Percentiles rank a stretch among this genome's conserved stretches.
These are phyloP conservation scores for Oithona nana DNA, from an alignment of 2,888 invertebrate genomes.

Conservation along the genomic window DNA sequence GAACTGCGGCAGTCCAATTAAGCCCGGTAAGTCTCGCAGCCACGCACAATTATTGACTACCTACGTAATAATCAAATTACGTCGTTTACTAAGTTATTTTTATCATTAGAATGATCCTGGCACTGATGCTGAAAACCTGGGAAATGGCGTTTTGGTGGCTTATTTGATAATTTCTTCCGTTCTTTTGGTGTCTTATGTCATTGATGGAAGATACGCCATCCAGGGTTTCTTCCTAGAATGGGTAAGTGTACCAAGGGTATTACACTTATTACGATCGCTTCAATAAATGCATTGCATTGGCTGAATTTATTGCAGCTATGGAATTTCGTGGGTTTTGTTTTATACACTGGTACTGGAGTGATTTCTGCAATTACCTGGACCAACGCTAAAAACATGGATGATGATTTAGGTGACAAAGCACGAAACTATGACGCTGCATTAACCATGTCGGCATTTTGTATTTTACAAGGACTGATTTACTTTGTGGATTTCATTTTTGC, in stretches of 20 bases:
- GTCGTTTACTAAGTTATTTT: background rate
- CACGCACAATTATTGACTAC: background rate
- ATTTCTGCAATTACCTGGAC: background rate
- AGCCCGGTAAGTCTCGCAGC: background rate
- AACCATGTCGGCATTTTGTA: background rate
- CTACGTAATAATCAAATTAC: too few species aligned
- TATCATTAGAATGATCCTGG: background rate
- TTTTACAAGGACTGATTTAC: background rate
- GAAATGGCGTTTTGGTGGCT: background rate
- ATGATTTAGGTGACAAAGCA: background rate
- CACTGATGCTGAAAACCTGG: conserved; percentile 6
- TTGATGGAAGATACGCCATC: background rate
- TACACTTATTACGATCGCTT: too few species aligned
- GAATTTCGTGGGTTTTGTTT: background rate
- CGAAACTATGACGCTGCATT: background rate
- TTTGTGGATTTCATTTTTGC: background rate
- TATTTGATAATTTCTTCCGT: background rate
- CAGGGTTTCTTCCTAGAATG: background rate
- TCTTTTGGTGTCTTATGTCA: background rate
- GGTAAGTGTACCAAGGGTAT: too few species aligned
- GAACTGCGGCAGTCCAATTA: background rate
- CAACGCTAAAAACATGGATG: background rate
- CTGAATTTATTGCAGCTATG: background rate
- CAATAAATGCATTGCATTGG: too few species aligned
- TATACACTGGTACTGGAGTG: background rate